Evolutionary conservation across 2,888 invertebrate species (phyloP), one percentile per base, ranked within the genome.

Genomic region (Drosophila borealis): DNA sequence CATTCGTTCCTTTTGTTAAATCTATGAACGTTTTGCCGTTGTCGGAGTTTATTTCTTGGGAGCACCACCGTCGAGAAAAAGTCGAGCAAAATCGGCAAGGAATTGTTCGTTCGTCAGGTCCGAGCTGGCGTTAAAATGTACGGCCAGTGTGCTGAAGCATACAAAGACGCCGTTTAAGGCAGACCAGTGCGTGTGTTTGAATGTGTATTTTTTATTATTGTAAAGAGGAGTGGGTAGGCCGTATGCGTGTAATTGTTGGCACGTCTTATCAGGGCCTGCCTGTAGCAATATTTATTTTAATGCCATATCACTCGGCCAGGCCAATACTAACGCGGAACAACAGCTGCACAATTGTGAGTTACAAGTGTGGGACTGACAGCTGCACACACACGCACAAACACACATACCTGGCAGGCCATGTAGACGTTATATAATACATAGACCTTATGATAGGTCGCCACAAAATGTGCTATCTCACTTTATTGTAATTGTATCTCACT

Each of bases 201-300:
- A 17, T 17, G 17, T 55, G 21, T 59, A 39, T 62, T 64, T 51
- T 66, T 57, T 62, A 70, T 67, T 67, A 45, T 50, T 65, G 53
- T 64, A 51, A 65, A 64, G 53, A 51, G 50, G 51, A 42, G 44
- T 54, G 57, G 34, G 66, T 59, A 63, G 66, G 70, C 61, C 37
- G 50, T 50, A 70, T 1, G 17, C 17, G 17, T 17, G 17, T 17
- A 17, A 56, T 70, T 68, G 67, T 73, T 56, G 33, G 67, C 67
- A 49, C 60, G 76, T 71, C 74, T 87, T 89, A 87, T 87, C 87
- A 89, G 87, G 57, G 68, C 51, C 74, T 61, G 88, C 78, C 80
- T 79, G 83, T 83, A 78, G 86, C 74, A 84, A 86, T 89, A 88
- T 86, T 86, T 60, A 78, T 88, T 87, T 89, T 84, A 88, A 83